A percentile compares a stretch with the other conserved stretches of the same genome.
Conservation (phyloP, 2,888 invertebrate genomes). For the Harmothoe impar region DNA sequence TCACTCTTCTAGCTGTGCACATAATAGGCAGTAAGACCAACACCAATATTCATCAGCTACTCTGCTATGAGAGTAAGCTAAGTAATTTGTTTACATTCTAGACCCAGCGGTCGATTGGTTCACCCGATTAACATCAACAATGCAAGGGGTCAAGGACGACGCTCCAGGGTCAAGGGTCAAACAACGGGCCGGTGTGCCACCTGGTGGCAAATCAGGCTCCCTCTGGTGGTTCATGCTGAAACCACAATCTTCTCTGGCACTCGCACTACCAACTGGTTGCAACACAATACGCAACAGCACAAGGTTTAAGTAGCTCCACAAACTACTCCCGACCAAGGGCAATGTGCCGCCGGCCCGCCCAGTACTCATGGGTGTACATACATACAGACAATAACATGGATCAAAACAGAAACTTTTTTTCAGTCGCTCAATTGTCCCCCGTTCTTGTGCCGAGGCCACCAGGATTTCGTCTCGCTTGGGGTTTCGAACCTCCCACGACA, state of each 20-base stretch:
- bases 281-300: constrained; percentile 63
- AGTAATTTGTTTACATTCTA: constrained; percentile 31
- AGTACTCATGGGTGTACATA: constrained; percentile 41
- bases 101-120: constrained; percentile 60
- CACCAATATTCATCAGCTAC: constrained; percentile 44
- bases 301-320: constrained; percentile 61
- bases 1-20: constrained; percentile 61
- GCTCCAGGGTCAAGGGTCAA: constrained; percentile 60
- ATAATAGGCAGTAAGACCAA: constrained; percentile 59
- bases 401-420: neutral
- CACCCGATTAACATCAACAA: constrained; percentile 61
- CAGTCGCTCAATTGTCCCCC: neutral
- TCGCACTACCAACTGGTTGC: constrained; percentile 55
- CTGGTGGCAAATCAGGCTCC: constrained; percentile 34
- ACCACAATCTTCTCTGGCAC: constrained; percentile 55
- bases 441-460: neutral
- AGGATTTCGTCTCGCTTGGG: neutral
- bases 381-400: constrained; percentile 60
- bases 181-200: constrained; percentile 59
- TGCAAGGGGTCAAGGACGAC: constrained; percentile 45
- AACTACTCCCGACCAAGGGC: constrained; percentile 20
- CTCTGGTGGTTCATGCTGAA: constrained; percentile 3
- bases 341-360: constrained; percentile 22
- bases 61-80: neutral
- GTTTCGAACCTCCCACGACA: neutral